phyloP scores from a whole-genome alignment of 2,888 invertebrate species.

The Phoronis australis region DNA sequence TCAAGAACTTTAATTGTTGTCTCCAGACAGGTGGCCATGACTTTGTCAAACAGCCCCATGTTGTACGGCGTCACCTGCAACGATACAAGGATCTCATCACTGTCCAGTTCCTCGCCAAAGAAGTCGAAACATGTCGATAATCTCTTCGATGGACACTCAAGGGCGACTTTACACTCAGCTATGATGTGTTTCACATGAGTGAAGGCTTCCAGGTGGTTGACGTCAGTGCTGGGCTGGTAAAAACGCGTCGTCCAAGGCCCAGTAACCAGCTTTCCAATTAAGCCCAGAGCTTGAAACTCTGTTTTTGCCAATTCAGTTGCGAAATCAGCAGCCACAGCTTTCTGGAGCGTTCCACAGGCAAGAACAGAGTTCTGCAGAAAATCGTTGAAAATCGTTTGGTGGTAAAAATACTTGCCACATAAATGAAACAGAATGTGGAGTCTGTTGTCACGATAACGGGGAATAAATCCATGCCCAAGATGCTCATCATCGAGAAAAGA shows the following conservation, averaged over 20 bases:
- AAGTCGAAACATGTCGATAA: too few species aligned
- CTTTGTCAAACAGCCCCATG: too few species aligned
- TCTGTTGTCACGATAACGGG: slow-evolving; percentile 10
- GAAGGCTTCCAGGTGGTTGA: too few species aligned
- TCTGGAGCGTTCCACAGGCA: slow-evolving; percentile 11
- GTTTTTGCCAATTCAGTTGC: slow-evolving; percentile 1
- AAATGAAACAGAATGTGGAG: slow-evolving; percentile 10
- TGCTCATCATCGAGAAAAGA: slow-evolving; percentile 5
- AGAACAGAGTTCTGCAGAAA: slow-evolving; percentile 4
- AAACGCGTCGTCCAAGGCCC: slow-evolving; percentile 13
- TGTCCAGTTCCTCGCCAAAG: too few species aligned
- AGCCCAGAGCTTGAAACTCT: slow-evolving; percentile 12
- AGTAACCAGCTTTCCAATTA: slow-evolving; percentile 8
- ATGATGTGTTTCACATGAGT: too few species aligned
- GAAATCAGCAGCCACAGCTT: slow-evolving; percentile 8
- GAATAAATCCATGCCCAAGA: slow-evolving; percentile 6
- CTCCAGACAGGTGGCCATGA: too few species aligned
- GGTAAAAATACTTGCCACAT: slow-evolving; percentile 1
- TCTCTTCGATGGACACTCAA: too few species aligned
- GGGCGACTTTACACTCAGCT: too few species aligned
- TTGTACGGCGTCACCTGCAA: too few species aligned
- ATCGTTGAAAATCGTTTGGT: slow-evolving; percentile 2
- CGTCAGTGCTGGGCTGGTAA: too few species aligned
- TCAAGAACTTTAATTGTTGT: too few species aligned
- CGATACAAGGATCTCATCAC: too few species aligned